Percentiles rank a stretch among this genome's conserved stretches.
Conservation (phyloP, 1,140 invertebrate genomes). For the Wiebesia pumilae region DNA sequence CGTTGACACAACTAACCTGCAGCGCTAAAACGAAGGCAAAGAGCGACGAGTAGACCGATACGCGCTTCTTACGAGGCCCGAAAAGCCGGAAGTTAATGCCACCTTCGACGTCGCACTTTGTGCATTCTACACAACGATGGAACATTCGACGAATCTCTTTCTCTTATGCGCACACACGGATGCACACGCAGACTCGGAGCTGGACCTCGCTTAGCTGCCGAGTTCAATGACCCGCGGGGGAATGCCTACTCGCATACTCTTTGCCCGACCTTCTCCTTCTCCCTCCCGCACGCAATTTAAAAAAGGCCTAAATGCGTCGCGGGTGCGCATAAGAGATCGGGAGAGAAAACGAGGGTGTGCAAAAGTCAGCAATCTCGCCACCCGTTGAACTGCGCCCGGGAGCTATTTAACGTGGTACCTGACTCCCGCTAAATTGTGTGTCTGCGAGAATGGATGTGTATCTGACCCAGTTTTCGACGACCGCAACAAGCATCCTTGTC, state of each 20-base stretch:
- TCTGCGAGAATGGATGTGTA: background rate
- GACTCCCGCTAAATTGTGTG: background rate
- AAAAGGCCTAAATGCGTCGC: constrained; percentile 8
- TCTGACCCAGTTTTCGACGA: constrained; percentile 55
- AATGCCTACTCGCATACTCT: background rate
- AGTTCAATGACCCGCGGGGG: constrained; percentile 60
- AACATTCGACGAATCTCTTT: constrained; percentile 29
- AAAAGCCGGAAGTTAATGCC: background rate
- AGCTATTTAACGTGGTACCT: constrained; percentile 58
- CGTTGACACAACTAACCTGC: constrained; percentile 41
- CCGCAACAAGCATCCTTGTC: background rate
- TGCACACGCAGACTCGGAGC: constrained; percentile 52
- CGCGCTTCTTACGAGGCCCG: background rate
- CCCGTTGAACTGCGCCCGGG: constrained; percentile 57
- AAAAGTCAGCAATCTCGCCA: constrained; percentile 58
- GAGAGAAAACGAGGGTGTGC: constrained; percentile 45
- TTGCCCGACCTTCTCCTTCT: constrained; percentile 4
- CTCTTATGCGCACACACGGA: background rate
- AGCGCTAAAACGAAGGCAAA: constrained; percentile 54
- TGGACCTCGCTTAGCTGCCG: constrained; percentile 38
- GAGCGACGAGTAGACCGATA: constrained; percentile 49
- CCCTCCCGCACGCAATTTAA: background rate
- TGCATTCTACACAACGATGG: background rate
- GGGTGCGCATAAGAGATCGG: background rate
- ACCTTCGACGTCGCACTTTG: background rate